phyloP scores from a whole-genome alignment of 1,140 invertebrate species.

The Cherax quadricarinatus region DNA sequence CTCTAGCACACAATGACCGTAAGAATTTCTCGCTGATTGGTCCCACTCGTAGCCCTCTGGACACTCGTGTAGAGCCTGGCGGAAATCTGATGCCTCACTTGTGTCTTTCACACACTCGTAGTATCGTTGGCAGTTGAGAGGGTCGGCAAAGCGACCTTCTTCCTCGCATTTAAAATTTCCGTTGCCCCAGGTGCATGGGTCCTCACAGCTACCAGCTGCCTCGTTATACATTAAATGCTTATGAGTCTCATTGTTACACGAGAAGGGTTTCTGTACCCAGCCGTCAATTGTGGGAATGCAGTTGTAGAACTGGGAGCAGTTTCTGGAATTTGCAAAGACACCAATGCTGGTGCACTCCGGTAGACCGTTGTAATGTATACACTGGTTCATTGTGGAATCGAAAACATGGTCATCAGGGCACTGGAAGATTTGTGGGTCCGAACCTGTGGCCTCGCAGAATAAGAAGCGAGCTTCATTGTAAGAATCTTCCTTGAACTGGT shows the following conservation, averaged over 20 bases:
- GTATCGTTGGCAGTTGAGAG: constrained; percentile 45
- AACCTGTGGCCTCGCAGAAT: constrained; percentile 31
- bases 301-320: constrained; percentile 56
- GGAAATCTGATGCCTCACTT: not conserved
- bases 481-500: constrained; percentile 52
- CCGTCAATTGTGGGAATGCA: constrained; percentile 55
- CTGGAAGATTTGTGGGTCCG: constrained; percentile 50
- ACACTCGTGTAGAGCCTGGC: constrained; percentile 31
- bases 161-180: constrained; percentile 33
- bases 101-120: constrained; percentile 52
- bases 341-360: constrained; percentile 51
- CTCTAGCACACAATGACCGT: constrained; percentile 39
- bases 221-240: constrained; percentile 58
- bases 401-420: constrained; percentile 60
- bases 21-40: not conserved
- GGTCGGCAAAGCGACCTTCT: constrained; percentile 55
- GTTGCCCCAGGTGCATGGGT: constrained; percentile 52
- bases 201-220: constrained; percentile 37
- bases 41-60: constrained; percentile 55
- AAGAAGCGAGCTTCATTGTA: constrained; percentile 53
- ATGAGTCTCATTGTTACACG: constrained; percentile 22
- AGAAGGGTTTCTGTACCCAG: constrained; percentile 56
- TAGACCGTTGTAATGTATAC: constrained; percentile 35
- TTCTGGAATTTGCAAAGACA: constrained; percentile 46
- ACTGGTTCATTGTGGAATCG: constrained; percentile 36